Base-by-base conservation (phyloP, 2,888 invertebrate genomes). In the Euclidia mi region DNA sequence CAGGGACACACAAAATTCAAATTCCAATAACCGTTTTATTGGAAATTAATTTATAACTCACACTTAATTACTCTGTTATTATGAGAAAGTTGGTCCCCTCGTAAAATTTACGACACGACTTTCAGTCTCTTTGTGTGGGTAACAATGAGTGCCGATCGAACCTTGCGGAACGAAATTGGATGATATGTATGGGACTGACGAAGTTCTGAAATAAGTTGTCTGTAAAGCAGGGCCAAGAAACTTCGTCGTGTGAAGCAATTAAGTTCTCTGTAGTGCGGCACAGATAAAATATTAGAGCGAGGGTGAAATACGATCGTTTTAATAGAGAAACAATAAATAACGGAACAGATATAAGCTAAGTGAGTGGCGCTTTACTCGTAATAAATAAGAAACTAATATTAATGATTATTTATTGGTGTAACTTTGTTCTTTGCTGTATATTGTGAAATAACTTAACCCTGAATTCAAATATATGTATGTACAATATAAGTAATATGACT, bases 41-140 rank as follows among this genome's bases (percentile, higher is more conserved):
- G 71, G 50, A 74, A 64, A 72, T 67, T 71, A 74, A 72, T 74
- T 64, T 59, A 67, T 70, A 56, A 56, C 50, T 55, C 58, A 47
- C 56, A 63, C 56, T 56, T 67, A 57, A 71, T 65, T 56, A 59
- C 56, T 57, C 15, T 38, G 53, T 57, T 51, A 53, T 55, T 56
- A 49, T 29, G 41, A 34, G 40, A 41, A 56, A 73, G 40, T 73
- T 73, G 34, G 42, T 17, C 3, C 7, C 18, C 29, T 53, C 58
- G 55, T 73, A 69, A 72, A 74, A 60, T 62, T 75, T 60, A 50
- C 55, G 65, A 65, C 51, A 64, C 72, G 72, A 75, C 75, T 75
- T 72, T 75, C 72, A 45, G 45, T 51, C 47, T 65, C 41, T 75
- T 73, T 73, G 73, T 73, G 56, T 57, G n/a, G 48, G 17, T 55